Evolutionary conservation across 2,888 invertebrate genomes (phyloP), one percentile per base, ranked within the genome.

Genomic region (Temnothorax ravouxi): DNA sequence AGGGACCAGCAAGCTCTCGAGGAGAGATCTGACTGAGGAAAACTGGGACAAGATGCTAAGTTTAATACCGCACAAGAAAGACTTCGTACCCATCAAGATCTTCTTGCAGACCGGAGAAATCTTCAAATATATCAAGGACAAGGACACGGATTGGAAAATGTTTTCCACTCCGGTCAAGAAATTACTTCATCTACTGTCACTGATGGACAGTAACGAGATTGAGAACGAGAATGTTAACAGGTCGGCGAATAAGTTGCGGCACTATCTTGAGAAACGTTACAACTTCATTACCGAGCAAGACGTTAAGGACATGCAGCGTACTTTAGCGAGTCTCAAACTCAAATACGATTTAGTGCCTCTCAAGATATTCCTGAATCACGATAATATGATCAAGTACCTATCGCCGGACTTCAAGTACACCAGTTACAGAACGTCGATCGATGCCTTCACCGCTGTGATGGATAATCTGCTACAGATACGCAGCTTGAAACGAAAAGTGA

Each of bases 291-390:
- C 59, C 29, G 64, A 85, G 56, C 3, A 52, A 13, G 67, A 84
- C n/a, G 34, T 76, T 34, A 52, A 41, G 38, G 21, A 11, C 18
- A 67, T 85, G 67, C 52, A 67, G 3, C 18, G 18, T 25, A 59
- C 29, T 29, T 52, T 86, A 13, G 8, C 29, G 38, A 50, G 29
- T 59, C 25, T 86, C 3, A 52, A 50, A 1, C 44, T 38, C 11
- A 62, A 56, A 0, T 52, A 56, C 11, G 69, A 85, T 50, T 44
- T 85, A 5, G 61, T 13, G 9, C 66, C 86, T 18, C 62, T 86
- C 18, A 85, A 85, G 44, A 77, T 86, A 38, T 86, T 86, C 54
- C 15, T 86, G 8, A 80, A 62, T 69, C 61, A 52, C 6, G 66
- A 84, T 18, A 76, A 84, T 64, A 47, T 86, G 52, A 69, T 71